Evolutionary conservation across 2,113 vertebrate genomes (phyloP), one percentile per base, ranked within the genome.

Genomic region (Xyrauchen texanus): DNA sequence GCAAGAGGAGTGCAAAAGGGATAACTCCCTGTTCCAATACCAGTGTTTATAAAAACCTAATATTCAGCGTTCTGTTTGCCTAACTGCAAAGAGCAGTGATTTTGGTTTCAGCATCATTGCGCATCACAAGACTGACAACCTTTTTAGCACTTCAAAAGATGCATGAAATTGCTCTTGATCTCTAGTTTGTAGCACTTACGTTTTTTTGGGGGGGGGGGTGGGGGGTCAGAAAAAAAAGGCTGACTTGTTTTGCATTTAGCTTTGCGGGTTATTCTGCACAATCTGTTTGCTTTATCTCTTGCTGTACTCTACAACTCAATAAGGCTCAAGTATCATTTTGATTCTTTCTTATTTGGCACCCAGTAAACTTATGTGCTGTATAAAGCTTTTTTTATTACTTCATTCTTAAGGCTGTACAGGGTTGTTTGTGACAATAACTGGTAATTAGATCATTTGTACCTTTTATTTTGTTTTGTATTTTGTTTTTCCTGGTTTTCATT

Each of bases 401-500:
- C 88, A 91, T 93, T 91, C 88, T 94, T 93, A 93, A 97, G 95
- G 96, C 96, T 98, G 96, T 99, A 98, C 96, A 98, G 96, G 97
- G 96, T 98, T 96, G 93, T 95, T 95, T 95, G 92, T 97, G 96
- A 97, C 92, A 94, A 95, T 97, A 96, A 97, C 95, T 97, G 96
- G 95, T 96, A 96, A 93, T 93, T 93, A 93, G 91, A 91, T 87
- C 88, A 92, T 93, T 92, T 93, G 91, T 93, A 93, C 89, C 89
- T 91, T 90, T 85, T 85, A 87, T 91, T 88, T 84, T 75, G 90
- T 91, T 88, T 91, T 90, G 87, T 91, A 86, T 80, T 90, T 91
- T 87, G 85, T 46, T 66, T 72, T 82, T 80, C 61, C 90, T 90
- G 82, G 82, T 93, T 91, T 88, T 90, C 90, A 90, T 93, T 92